Conservation (phyloP, 2,888 invertebrate species). For the Drosophila niveifrons region DNA sequence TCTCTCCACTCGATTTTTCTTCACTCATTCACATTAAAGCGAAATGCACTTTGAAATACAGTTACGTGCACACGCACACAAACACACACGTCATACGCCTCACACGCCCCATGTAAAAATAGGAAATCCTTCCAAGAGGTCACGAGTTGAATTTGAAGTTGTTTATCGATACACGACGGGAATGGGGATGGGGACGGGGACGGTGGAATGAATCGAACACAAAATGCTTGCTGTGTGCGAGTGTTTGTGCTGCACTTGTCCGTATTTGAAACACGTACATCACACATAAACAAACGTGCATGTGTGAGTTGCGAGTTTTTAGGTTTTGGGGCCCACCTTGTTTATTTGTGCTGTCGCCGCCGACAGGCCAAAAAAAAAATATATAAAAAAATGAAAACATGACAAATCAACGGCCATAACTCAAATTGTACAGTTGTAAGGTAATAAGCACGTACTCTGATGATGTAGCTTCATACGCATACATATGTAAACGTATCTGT, state of each 20-base stretch:
- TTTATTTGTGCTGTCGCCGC: conserved; percentile 39
- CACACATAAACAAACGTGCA: conserved; percentile 8
- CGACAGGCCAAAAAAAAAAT: conserved; percentile 16
- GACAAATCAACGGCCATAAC: conserved; percentile 54
- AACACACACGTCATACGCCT: conserved; percentile 19
- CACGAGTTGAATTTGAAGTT: conserved; percentile 70
- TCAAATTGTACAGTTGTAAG: conserved; percentile 63
- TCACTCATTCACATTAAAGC: conserved; percentile 41
- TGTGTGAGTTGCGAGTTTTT: conserved; percentile 5
- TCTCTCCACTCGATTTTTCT: conserved; percentile 18
- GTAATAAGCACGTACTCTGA: conserved; percentile 53
- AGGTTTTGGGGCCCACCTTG: conserved; percentile 47
- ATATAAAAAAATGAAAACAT: conserved; percentile 22
- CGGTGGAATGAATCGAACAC: conserved; percentile 25
- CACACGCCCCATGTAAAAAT: conserved; percentile 65
- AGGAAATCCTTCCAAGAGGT: conserved; percentile 76
- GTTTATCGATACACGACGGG: conserved; percentile 48
- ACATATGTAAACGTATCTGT: conserved; percentile 16
- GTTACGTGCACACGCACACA: conserved; percentile 62
- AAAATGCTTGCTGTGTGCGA: background rate
- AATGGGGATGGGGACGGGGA: conserved; percentile 22
- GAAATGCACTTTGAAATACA: conserved; percentile 73
- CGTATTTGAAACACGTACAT: conserved; percentile 21
- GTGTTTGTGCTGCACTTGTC: conserved; percentile 48
- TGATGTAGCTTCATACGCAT: conserved; percentile 15